phyloP scores from a whole-genome alignment of 2,888 invertebrate species.

The Leptarthrus brevirostris region DNA sequence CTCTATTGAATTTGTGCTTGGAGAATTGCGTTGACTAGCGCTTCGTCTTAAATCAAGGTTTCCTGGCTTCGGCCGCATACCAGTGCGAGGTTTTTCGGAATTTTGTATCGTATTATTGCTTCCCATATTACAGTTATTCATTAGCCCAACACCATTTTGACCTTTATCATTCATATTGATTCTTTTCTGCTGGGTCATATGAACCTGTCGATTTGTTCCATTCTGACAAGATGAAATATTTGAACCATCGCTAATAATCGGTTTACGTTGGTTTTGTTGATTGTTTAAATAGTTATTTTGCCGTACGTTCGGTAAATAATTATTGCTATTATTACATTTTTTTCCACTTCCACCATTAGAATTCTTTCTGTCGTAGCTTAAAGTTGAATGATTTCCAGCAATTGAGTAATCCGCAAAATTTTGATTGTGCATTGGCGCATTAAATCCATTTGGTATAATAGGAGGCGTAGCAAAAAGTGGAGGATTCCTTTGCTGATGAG shows the following conservation, averaged over 20 bases:
- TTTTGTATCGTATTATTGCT: constrained; percentile 53
- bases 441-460: constrained; percentile 58
- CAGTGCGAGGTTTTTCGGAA: constrained; percentile 54
- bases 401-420: constrained; percentile 33
- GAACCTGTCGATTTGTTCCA: constrained; percentile 20
- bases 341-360: constrained; percentile 31
- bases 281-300: too few relatives aligned
- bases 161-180: not conserved
- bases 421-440: constrained; percentile 58
- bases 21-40: constrained; percentile 66
- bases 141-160: not conserved
- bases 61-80: constrained; percentile 61
- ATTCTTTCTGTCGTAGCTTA: constrained; percentile 43
- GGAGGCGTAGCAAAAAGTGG: constrained; percentile 67
- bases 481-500: constrained; percentile 60
- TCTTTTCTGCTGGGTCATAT: constrained; percentile 23
- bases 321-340: constrained; percentile 54
- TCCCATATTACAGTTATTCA: constrained; percentile 51
- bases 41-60: constrained; percentile 63
- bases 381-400: constrained; percentile 24
- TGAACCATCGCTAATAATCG: constrained; percentile 14
- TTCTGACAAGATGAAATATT: constrained; percentile 5
- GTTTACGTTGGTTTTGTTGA: constrained; percentile 30
- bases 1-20: constrained; percentile 65
- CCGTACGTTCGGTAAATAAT: constrained; percentile 39